Conservation (phyloP, 2,888 invertebrate genomes). For the Mechanitis mazaeus region DNA sequence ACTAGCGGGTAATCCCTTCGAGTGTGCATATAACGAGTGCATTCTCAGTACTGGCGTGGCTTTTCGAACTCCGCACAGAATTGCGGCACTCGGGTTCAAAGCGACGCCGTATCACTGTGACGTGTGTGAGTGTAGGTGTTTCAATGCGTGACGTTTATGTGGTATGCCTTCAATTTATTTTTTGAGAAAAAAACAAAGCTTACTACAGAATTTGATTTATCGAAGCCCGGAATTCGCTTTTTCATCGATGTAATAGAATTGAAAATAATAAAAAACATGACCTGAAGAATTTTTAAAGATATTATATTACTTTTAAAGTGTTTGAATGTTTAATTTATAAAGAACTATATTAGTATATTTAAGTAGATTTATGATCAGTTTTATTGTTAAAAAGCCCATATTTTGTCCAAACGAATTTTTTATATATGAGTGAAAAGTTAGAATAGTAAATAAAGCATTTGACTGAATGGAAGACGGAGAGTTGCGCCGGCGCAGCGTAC, state of each 20-base stretch:
- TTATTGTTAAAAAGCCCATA: background rate
- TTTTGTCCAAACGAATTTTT: background rate
- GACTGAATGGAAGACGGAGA: slow-evolving; percentile 61
- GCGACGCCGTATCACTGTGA: slow-evolving; percentile 51
- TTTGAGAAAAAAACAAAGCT: background rate
- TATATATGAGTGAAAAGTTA: slow-evolving; percentile 29
- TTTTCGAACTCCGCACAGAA: slow-evolving; percentile 23
- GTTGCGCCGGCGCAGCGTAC: slow-evolving; percentile 67
- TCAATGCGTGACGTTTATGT: slow-evolving; percentile 51
- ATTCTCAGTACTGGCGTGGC: slow-evolving; percentile 32
- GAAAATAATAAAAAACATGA: background rate
- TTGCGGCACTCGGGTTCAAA: slow-evolving; percentile 60
- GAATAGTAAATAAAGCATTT: slow-evolving; percentile 62
- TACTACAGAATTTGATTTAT: slow-evolving; percentile 2
- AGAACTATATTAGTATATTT: no score
- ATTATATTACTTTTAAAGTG: no score
- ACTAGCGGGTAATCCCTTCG: slow-evolving; percentile 70
- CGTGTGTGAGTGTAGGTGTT: slow-evolving; percentile 33
- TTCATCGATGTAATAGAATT: slow-evolving; percentile 7
- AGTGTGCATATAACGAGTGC: slow-evolving; percentile 66
- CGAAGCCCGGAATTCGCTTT: slow-evolving; percentile 10
- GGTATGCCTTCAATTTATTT: slow-evolving; percentile 10
- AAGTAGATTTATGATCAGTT: no score
- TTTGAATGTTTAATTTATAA: no score
- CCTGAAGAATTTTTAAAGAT: no score